Evolutionary conservation across 2,113 vertebrate genomes (phyloP), one percentile per base, ranked within the genome.

Genomic region (Pseudorectes ferrugineus): DNA sequence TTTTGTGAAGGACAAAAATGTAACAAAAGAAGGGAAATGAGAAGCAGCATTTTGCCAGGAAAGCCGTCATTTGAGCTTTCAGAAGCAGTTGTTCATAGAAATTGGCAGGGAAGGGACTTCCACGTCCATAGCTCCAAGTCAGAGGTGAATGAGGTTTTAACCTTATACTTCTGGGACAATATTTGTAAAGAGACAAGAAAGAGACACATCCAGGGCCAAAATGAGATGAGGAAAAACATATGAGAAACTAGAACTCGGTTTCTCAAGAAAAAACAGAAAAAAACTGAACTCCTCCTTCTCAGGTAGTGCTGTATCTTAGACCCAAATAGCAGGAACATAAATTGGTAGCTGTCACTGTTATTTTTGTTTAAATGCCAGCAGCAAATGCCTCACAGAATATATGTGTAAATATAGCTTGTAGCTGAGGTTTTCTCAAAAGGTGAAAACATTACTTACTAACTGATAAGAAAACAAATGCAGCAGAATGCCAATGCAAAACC

Each of bases 81-180:
- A 78, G 61, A 65, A 57, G 40, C 31, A 67, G 45, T 75, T 93
- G n/a, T 29, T 86, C 61, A 68, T 13, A 77, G 62, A 66, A 82
- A 73, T 82, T 90, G 82, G 40, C 61, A 91, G n/a, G 38, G 62
- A 94, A 65, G n/a, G 23, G 12, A 74, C 52, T 83, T 88, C 54
- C 46, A 22, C 0, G 0, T 23, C 59, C 10, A 1, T 70, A 57
- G 33, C 45, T 66, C 49, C 74, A 62, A 89, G 62, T 42, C 33
- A 88, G 73, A 88, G 66, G 54, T 76, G 19, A 85, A 79, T 21
- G 9, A 10, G 7, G 10, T 36, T 88, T 91, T 73, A 76, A 78
- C 29, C 54, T 88, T 78, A 14, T 36, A 19, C 15, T 91, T 79
- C 62, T 67, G 58, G 73, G 71, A 76, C 28, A 55, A 43, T 14